Conservation (phyloP, 2,888 invertebrate genomes). For the Drosophila ustulata region DNA sequence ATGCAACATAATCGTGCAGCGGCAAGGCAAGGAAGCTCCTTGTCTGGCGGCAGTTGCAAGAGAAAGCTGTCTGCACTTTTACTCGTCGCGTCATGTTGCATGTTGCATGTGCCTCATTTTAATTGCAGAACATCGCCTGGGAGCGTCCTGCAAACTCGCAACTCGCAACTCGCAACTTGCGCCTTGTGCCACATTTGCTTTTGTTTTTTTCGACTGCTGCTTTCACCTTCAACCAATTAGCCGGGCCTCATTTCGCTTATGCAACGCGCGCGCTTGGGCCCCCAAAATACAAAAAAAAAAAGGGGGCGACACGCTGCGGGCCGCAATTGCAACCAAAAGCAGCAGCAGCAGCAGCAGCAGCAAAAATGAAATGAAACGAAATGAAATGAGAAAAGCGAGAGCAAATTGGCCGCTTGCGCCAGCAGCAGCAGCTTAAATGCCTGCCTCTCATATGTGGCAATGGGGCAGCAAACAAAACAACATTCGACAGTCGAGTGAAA, state of each 20-base stretch:
- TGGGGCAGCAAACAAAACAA: slow-evolving; percentile 45
- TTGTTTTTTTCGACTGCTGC: slow-evolving; percentile 8
- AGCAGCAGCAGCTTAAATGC: slow-evolving; percentile 39
- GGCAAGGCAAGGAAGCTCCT: slow-evolving; percentile 70
- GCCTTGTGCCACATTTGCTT: slow-evolving; percentile 16
- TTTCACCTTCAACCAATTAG: slow-evolving; percentile 25
- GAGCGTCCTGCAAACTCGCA: slow-evolving; percentile 16
- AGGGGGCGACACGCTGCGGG: slow-evolving; percentile 3
- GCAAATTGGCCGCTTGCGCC: slow-evolving; percentile 43
- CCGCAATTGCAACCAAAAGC: slow-evolving; percentile 12
- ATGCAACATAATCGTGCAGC: slow-evolving; percentile 59
- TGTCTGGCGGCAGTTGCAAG: slow-evolving; percentile 38
- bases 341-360: neutral
- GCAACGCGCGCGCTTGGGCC: slow-evolving; percentile 16
- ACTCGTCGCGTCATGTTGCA: slow-evolving; percentile 45
- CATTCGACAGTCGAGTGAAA: slow-evolving; percentile 35
- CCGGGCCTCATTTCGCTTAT: slow-evolving; percentile 8
- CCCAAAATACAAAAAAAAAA: neutral
- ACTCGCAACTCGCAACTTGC: neutral
- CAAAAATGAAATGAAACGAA: neutral
- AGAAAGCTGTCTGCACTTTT: slow-evolving; percentile 76
- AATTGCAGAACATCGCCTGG: slow-evolving; percentile 73
- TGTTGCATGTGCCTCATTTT: slow-evolving; percentile 64
- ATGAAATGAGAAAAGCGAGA: slow-evolving; percentile 31
- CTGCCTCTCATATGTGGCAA: slow-evolving; percentile 64